A percentile compares a stretch with the other conserved stretches of the same genome.
phyloP scores from a whole-genome alignment of 2,113 vertebrate species.

The Stegastes partitus region DNA sequence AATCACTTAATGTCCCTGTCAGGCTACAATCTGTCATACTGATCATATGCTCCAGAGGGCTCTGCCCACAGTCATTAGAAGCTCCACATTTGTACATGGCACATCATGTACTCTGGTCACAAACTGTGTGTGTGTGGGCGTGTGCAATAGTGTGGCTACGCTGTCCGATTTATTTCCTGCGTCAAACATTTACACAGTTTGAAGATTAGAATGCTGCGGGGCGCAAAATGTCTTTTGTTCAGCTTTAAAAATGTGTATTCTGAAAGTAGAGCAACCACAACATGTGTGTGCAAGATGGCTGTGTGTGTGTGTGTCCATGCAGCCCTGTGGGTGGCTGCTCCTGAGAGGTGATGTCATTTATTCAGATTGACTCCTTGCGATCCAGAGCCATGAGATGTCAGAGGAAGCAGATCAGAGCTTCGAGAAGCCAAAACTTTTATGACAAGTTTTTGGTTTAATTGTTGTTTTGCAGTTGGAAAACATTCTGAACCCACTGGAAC shows the following conservation, averaged over 20 bases:
- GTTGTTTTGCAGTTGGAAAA: too few species aligned
- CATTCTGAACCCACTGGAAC: too few species aligned
- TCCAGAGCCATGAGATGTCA: neutral
- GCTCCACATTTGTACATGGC: conserved; percentile 25
- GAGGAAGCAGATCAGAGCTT: neutral
- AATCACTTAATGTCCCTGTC: conserved; percentile 54
- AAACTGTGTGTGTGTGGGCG: neutral
- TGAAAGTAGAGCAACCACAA: neutral
- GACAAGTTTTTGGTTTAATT: too few species aligned
- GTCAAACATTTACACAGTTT: neutral
- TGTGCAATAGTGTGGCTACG: neutral
- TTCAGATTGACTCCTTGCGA: conserved; percentile 1
- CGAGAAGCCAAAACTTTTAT: neutral
- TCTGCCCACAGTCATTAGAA: conserved; percentile 58
- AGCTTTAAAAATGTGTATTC: neutral
- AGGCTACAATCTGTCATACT: conserved; percentile 62
- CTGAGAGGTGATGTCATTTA: neutral
- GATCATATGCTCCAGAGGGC: conserved; percentile 45
- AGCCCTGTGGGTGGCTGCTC: conserved; percentile 8
- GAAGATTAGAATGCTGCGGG: neutral
- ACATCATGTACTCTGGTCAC: conserved; percentile 28
- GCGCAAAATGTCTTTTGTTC: neutral
- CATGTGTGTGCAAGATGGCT: neutral
- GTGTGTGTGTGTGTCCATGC: neutral
- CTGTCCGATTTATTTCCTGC: neutral